Conservation (phyloP, 2,888 invertebrate genomes). For the Eledone cirrhosa region DNA sequence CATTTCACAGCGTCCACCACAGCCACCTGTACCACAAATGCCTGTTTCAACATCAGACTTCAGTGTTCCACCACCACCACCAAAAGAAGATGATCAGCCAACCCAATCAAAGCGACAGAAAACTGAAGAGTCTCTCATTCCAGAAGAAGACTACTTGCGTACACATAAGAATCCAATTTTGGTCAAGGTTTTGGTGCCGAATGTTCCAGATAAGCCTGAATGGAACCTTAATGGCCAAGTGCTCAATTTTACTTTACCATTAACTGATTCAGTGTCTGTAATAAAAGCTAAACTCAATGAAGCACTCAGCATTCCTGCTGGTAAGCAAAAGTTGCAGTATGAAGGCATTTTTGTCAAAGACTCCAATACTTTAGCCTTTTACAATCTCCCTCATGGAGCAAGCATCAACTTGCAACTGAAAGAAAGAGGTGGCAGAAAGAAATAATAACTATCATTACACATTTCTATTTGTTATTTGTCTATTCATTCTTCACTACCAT, state of each 20-base stretch:
- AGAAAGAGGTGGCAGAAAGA: slow-evolving; percentile 97
- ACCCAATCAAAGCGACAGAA: slow-evolving; percentile 87
- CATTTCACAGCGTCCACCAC: slow-evolving; percentile 23
- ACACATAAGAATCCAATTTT: slow-evolving; percentile 74
- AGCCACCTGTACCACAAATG: slow-evolving; percentile 32
- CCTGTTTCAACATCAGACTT: slow-evolving; percentile 32
- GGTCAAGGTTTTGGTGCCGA: slow-evolving; percentile 84
- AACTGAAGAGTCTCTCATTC: slow-evolving; percentile 91
- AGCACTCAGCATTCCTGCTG: slow-evolving; percentile 90
- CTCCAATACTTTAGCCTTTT: slow-evolving; percentile 91
- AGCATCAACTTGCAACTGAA: slow-evolving; percentile 90
- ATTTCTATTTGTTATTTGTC: too few relatives aligned
- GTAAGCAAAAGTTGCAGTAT: slow-evolving; percentile 93
- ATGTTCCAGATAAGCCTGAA: slow-evolving; percentile 87
- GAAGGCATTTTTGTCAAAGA: slow-evolving; percentile 99
- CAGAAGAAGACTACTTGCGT: slow-evolving; percentile 80
- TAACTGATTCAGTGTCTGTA: slow-evolving; percentile 81
- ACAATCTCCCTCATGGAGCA: slow-evolving; percentile 88
- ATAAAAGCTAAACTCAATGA: slow-evolving; percentile 89
- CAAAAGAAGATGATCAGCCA: slow-evolving; percentile 74
- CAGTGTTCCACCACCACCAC: slow-evolving; percentile 35
- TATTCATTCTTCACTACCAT: too few relatives aligned
- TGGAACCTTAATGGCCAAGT: slow-evolving; percentile 94
- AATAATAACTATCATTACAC: slow-evolving; percentile 71
- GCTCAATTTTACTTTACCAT: slow-evolving; percentile 79